Percentiles rank a stretch among this genome's conserved stretches.
phyloP scores from a whole-genome alignment of 2,113 vertebrate genomes.

The Sturnira hondurensis region DNA sequence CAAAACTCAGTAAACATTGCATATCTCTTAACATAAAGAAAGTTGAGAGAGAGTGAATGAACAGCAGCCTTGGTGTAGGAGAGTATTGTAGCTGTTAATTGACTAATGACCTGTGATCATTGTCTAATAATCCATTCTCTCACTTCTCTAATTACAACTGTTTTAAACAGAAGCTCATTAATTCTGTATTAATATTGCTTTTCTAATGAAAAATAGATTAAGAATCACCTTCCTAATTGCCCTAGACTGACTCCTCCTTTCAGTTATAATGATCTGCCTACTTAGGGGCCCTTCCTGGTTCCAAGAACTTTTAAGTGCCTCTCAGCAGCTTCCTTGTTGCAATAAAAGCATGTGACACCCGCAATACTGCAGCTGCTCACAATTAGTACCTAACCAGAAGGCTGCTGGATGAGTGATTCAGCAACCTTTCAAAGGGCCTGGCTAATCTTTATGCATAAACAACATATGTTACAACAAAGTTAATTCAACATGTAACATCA shows the following conservation, averaged over 20 bases:
- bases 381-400: neutral
- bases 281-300: neutral
- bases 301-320: slow-evolving; percentile 7
- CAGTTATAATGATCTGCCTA: neutral
- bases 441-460: slow-evolving; percentile 20
- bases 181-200: slow-evolving; percentile 27
- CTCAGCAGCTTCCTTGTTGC: neutral
- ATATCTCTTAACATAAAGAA: neutral
- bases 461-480: slow-evolving; percentile 34
- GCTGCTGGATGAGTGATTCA: slow-evolving; percentile 26
- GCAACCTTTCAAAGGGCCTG: slow-evolving; percentile 39
- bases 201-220: slow-evolving; percentile 45
- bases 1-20: neutral
- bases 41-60: neutral
- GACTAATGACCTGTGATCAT: neutral
- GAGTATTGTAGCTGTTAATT: neutral
- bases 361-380: neutral
- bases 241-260: slow-evolving; percentile 23
- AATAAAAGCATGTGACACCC: neutral
- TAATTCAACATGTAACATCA: slow-evolving; percentile 22
- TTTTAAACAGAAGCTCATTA: slow-evolving; percentile 17
- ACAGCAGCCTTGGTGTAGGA: neutral
- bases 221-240: slow-evolving; percentile 17
- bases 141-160: neutral
- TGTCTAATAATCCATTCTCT: slow-evolving; percentile 2